Conservation (phyloP, 92 coral and sea anemone genomes). For the Montipora capitata region DNA sequence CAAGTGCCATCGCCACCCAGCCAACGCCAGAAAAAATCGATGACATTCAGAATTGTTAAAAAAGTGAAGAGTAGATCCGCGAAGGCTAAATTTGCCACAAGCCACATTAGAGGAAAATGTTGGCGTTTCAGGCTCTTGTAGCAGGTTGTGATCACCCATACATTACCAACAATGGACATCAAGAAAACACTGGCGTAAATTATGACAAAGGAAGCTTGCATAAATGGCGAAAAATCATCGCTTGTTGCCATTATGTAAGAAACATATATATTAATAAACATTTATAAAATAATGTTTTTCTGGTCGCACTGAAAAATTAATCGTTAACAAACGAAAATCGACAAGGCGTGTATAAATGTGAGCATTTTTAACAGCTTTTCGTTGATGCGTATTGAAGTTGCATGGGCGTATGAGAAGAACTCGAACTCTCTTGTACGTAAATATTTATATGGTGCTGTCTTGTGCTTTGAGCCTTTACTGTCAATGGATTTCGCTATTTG, state of each 20-base stretch:
- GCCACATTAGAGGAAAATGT: conserved; percentile 30
- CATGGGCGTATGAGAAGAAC: too few relatives aligned
- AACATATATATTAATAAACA: neutral
- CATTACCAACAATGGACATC: conserved; percentile 39
- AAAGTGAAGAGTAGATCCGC: conserved; percentile 64
- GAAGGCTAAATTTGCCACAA: conserved; percentile 50
- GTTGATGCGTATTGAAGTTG: too few relatives aligned
- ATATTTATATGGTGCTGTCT: too few relatives aligned
- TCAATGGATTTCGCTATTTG: too few relatives aligned
- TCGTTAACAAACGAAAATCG: too few relatives aligned
- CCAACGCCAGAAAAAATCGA: conserved; percentile 39
- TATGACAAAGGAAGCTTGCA: neutral
- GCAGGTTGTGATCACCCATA: conserved; percentile 38
- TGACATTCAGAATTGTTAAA: conserved; percentile 19
- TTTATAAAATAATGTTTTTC: neutral
- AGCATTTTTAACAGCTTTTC: too few relatives aligned
- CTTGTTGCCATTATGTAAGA: neutral
- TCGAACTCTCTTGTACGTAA: too few relatives aligned
- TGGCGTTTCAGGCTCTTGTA: conserved; percentile 23
- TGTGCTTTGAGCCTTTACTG: too few relatives aligned
- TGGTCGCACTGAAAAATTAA: too few relatives aligned
- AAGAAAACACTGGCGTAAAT: conserved; percentile 39
- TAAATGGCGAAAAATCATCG: neutral
- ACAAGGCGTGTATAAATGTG: too few relatives aligned
- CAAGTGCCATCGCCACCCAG: conserved; percentile 53